Evolutionary conservation across 2,797 vertebrate genomes (phyloP).

Genomic region (Sebastolobus altivelis): DNA sequence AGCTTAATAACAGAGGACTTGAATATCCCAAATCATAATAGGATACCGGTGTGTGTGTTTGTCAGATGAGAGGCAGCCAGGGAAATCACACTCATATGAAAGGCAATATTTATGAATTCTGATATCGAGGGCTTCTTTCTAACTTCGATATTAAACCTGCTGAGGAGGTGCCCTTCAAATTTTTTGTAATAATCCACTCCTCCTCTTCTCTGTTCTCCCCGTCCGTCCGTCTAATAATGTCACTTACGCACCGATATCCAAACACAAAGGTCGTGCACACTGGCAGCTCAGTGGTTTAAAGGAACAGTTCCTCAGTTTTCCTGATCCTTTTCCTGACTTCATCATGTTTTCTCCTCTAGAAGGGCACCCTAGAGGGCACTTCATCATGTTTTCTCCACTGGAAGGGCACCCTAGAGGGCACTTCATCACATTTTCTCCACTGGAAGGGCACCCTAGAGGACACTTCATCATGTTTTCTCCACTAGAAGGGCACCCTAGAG

Average conservation of each 20-base stretch:
- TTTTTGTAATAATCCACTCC: constrained; percentile 43
- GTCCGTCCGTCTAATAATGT: constrained; percentile 21
- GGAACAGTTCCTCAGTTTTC: constrained; percentile 2
- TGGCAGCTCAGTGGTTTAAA: not conserved
- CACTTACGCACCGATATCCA: not conserved
- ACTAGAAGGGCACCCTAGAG: no score
- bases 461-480: no score
- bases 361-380: no score
- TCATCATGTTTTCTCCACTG: no score
- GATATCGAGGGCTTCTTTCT: constrained; percentile 54
- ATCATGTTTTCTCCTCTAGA: no score
- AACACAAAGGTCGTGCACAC: not conserved
- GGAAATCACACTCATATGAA: constrained; percentile 64
- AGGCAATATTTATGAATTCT: constrained; percentile 69
- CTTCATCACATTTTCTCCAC: no score
- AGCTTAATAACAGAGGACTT: constrained; percentile 19
- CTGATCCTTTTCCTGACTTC: no score
- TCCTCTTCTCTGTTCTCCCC: constrained; percentile 8
- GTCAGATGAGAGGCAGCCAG: constrained; percentile 43
- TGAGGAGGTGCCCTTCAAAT: constrained; percentile 56
- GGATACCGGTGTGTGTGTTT: constrained; percentile 41
- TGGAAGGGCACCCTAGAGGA: no score
- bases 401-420: no score
- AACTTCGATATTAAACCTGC: constrained; percentile 65
- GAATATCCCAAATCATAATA: constrained; percentile 41